Evolutionary conservation across 1,140 invertebrate genomes (phyloP).

Genomic region (Brachionus asplanchnoidis): DNA sequence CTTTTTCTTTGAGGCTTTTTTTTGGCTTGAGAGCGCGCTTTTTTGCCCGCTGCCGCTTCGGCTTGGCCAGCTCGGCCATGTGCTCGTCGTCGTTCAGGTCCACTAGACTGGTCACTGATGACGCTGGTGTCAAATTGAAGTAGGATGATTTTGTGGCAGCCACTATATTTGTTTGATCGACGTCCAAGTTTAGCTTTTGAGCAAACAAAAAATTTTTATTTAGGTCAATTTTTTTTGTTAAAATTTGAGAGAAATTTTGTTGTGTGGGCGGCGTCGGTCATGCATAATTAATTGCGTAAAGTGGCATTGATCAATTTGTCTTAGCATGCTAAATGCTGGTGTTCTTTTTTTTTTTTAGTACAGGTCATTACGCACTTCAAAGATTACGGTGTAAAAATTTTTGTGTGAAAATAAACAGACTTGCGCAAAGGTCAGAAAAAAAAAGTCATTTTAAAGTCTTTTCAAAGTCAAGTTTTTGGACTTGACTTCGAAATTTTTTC

Average conservation of each 20-base stretch:
- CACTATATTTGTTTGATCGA: constrained; percentile 10
- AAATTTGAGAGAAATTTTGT: not conserved
- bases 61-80: not conserved
- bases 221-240: not conserved
- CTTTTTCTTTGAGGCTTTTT: not conserved
- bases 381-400: too few relatives aligned
- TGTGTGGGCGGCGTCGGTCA: not conserved
- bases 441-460: too few relatives aligned
- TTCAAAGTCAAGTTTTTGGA: too few relatives aligned
- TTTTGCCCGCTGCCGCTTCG: not conserved
- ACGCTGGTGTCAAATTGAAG: not conserved
- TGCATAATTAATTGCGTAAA: not conserved
- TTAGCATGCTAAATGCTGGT: not conserved
- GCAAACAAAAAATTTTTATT: not conserved
- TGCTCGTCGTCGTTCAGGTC: not conserved
- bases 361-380: too few relatives aligned
- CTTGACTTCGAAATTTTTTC: too few relatives aligned
- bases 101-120: not conserved
- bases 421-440: too few relatives aligned
- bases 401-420: too few relatives aligned
- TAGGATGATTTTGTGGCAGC: constrained; percentile 6
- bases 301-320: not conserved
- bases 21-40: not conserved
- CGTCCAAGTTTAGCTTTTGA: not conserved
- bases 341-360: too few relatives aligned